These are phyloP conservation scores for Sorex maritimensis DNA, from an alignment of 2,797 vertebrate genomes.

Conservation along the genomic window DNA sequence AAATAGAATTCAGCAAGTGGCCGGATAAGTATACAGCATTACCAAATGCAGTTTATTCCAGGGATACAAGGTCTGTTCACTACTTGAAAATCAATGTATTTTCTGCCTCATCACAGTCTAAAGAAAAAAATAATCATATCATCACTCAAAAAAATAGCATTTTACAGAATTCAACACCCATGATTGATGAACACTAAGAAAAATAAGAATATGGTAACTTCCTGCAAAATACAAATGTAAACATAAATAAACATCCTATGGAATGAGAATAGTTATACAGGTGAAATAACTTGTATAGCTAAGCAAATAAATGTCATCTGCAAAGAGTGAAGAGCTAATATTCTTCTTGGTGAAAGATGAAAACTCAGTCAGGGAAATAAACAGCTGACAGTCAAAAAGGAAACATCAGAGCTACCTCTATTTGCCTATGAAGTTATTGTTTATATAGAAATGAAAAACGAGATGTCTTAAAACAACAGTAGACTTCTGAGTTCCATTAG, in stretches of 20 bases:
- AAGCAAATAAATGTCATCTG: not conserved
- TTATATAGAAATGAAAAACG: not conserved
- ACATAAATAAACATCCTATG: not conserved
- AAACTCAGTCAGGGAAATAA: not conserved
- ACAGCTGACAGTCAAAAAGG: not conserved
- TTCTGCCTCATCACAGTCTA: not conserved
- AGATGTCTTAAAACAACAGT: not conserved
- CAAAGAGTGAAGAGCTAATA: not conserved
- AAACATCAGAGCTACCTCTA: not conserved
- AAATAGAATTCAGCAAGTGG: not conserved
- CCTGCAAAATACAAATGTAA: too few species aligned
- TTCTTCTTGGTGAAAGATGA: not conserved
- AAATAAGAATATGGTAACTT: not conserved
- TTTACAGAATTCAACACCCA: not conserved
- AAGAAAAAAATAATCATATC: not conserved
- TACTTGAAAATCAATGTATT: not conserved
- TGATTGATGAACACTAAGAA: constrained; percentile 32
- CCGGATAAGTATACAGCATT: not conserved
- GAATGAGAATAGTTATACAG: not conserved
- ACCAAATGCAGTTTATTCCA: not conserved
- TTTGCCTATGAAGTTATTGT: not conserved
- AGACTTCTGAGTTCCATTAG: not conserved
- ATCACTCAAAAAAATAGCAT: not conserved
- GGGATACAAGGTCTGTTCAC: not conserved
- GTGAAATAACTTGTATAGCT: constrained; percentile 3